Base-by-base conservation (phyloP, 2,113 vertebrate genomes). In the Sylvia atricapilla region DNA sequence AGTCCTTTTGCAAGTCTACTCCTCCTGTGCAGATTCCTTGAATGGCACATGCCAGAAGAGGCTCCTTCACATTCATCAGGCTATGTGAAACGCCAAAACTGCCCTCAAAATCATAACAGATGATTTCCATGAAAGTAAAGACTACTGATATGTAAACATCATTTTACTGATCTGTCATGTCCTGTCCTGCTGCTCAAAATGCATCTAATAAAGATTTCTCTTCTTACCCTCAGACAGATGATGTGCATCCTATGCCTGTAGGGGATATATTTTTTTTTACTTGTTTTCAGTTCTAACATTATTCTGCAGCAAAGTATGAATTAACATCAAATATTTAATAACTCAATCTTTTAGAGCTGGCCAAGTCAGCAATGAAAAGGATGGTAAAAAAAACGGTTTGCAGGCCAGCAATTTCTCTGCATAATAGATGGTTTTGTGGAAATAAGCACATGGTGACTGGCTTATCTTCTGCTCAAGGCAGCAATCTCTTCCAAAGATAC, bases 1-100 rank as follows among this genome's bases (percentile, higher is more conserved):
- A 60, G 16, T 47, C 15, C 7, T 6, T 56, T 19, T 82, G 30
- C 44, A 74, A 69, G 41, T 22, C 60, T 78, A 24, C 13, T 56
- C 16, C 43, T 64, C 7, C 47, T 27, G 15, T 1, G 0, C 17
- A 21, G 8, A 21, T 35, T 89, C 35, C 35, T 30, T 0, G 0
- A 28, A 39, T 20, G 24, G 7, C 27, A 80, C 6, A 4, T 21
- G 19, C 14, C 30, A 43, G 30, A 20, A 69, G 39, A 76, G 18
- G 35, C 12, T 68, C 14, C 58, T 59, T 58, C 31, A 63, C 19
- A 27, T 25, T 52, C 44, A 47, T 50, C 44, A 60, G 30, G 35
- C 23, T 75, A 21, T 19, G 12, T 5, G 6, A 24, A 86, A 60
- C 80, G 30, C 11, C 35, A 60, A 52, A 84, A 18, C 10, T 60